phyloP scores from a whole-genome alignment of 35 echinoderm and acorn worm species.

The Lytechinus variegatus region DNA sequence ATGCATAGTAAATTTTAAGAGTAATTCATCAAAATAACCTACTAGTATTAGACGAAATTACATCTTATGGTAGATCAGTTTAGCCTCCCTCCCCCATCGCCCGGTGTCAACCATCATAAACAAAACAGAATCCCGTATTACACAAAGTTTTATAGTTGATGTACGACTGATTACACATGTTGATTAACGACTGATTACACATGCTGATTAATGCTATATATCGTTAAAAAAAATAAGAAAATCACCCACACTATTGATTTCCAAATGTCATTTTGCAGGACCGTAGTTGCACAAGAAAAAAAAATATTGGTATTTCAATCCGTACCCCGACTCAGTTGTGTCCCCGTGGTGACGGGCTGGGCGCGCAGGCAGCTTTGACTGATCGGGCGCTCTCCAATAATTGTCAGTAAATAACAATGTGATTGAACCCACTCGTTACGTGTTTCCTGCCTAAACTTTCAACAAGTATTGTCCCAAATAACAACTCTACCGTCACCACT shows the following conservation, averaged over 20 bases:
- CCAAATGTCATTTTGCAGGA: not conserved
- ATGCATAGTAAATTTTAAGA: too few relatives aligned
- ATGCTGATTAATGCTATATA: too few relatives aligned
- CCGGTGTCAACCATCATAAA: not conserved
- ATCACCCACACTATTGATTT: too few relatives aligned
- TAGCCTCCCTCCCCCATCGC: not conserved
- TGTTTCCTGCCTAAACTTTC: constrained; percentile 25
- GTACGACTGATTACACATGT: too few relatives aligned
- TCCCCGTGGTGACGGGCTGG: not conserved
- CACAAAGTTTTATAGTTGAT: too few relatives aligned
- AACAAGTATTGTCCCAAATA: constrained; percentile 30
- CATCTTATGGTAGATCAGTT: not conserved
- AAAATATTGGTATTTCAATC: not conserved
- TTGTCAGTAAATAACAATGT: constrained; percentile 45
- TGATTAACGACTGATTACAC: too few relatives aligned
- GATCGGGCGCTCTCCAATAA: not conserved
- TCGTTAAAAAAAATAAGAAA: too few relatives aligned
- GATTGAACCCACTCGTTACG: constrained; percentile 31
- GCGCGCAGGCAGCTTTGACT: not conserved
- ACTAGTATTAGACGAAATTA: too few relatives aligned
- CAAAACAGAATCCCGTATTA: too few relatives aligned
- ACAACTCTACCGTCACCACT: constrained; percentile 24
- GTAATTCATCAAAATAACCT: too few relatives aligned
- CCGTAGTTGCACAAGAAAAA: not conserved
- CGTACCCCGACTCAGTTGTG: not conserved